Percentiles rank a stretch among this genome's conserved stretches.
Evolutionary conservation across 2,113 vertebrate genomes (phyloP).

Genomic region (Accipiter cooperii): DNA sequence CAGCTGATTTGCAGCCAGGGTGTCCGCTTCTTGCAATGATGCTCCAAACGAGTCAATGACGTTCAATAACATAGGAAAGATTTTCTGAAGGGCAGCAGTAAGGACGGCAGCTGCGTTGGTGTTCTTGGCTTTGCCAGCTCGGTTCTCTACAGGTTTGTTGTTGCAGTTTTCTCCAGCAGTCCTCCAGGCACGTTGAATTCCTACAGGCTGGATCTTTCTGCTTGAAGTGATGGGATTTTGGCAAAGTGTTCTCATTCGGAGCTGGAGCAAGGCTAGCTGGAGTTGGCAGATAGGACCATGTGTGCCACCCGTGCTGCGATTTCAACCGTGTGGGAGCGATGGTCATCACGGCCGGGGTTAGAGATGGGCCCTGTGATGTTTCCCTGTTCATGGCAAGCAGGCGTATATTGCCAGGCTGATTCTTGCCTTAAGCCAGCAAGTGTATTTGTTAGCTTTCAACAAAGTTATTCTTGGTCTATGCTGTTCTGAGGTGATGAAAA

Average conservation of each 20-base stretch:
- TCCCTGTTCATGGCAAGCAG: neutral
- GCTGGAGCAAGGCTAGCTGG: neutral
- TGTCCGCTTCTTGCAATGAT: fast-evolving
- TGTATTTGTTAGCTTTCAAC: neutral
- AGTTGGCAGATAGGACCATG: neutral
- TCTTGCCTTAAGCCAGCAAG: neutral
- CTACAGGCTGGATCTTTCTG: neutral
- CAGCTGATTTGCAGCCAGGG: neutral
- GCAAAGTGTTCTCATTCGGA: neutral
- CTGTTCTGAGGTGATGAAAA: neutral
- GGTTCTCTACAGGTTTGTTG: neutral
- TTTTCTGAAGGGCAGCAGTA: neutral
- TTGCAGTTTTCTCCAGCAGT: neutral
- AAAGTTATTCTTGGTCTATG: neutral
- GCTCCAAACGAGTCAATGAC: fast-evolving
- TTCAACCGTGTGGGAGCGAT: neutral
- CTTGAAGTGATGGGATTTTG: neutral
- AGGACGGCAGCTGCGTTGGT: neutral
- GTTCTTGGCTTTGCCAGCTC: neutral
- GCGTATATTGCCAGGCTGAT: fast-evolving
- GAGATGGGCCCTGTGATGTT: neutral
- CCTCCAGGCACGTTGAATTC: neutral
- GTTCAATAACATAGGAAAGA: fast-evolving
- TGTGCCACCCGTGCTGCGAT: neutral
- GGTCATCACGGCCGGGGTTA: fast-evolving